Conservation (phyloP, 2,888 invertebrate species). For the Drosophila paramelanica region DNA sequence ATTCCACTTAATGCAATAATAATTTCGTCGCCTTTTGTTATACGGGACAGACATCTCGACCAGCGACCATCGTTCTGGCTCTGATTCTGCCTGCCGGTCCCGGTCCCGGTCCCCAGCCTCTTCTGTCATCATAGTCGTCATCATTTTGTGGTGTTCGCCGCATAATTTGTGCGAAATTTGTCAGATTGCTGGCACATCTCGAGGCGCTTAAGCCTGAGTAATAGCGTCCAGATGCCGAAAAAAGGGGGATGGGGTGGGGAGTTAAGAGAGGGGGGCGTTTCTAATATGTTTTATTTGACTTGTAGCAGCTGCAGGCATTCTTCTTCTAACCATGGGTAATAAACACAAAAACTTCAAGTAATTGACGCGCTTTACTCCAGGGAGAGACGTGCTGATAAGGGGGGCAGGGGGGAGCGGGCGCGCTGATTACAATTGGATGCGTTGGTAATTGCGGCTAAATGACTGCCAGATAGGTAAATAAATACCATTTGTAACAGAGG, state of each 20-base stretch:
- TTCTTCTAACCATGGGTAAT: slow-evolving; percentile 48
- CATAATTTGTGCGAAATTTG: slow-evolving; percentile 81
- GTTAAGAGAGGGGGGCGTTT: slow-evolving; percentile 50
- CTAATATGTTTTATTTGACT: slow-evolving; percentile 79
- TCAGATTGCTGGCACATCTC: slow-evolving; percentile 75
- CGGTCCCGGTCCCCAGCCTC: not conserved
- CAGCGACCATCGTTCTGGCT: slow-evolving; percentile 15
- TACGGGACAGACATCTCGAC: slow-evolving; percentile 1
- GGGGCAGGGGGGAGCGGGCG: slow-evolving; percentile 1
- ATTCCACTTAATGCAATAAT: slow-evolving; percentile 81
- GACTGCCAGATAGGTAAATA: slow-evolving; percentile 64
- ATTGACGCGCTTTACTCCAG: slow-evolving; percentile 68
- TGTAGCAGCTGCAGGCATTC: slow-evolving; percentile 64
- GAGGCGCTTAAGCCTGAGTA: slow-evolving; percentile 77
- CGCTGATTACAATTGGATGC: slow-evolving; percentile 70
- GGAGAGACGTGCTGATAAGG: not conserved
- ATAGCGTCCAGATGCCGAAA: slow-evolving; percentile 43
- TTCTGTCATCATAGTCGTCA: slow-evolving; percentile 61
- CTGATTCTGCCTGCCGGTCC: not conserved
- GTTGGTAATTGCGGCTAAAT: slow-evolving; percentile 63
- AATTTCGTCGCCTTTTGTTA: slow-evolving; percentile 80
- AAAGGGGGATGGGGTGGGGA: not conserved
- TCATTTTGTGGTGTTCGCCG: slow-evolving; percentile 66
- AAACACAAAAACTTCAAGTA: slow-evolving; percentile 68
- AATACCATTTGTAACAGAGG: slow-evolving; percentile 29